Percentiles rank a stretch among this genome's conserved stretches.
phyloP scores from a whole-genome alignment of 2,888 invertebrate species.

The Tetragnatha montana region DNA sequence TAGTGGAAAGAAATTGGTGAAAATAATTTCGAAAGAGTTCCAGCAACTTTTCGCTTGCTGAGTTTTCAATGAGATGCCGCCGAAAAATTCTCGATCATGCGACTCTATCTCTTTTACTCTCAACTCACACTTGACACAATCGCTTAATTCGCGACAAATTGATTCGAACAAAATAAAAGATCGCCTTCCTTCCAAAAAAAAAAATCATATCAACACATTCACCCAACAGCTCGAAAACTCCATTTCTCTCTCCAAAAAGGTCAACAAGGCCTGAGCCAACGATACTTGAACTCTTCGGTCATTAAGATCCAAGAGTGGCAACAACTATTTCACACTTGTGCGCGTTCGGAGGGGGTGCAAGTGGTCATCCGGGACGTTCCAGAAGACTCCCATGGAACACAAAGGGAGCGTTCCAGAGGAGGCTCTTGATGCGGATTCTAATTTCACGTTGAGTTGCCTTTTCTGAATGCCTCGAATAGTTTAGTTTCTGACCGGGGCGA shows the following conservation, averaged over 20 bases:
- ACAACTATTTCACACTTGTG: conserved; percentile 26
- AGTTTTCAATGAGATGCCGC: too few relatives aligned
- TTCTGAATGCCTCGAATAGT: background rate
- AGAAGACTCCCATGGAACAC: background rate
- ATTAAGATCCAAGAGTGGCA: conserved; percentile 18
- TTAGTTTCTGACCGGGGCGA: background rate
- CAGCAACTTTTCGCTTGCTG: too few relatives aligned
- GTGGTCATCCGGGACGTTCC: background rate
- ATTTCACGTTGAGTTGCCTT: conserved; percentile 5
- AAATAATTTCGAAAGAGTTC: too few relatives aligned
- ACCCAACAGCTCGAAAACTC: background rate
- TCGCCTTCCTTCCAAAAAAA: too few relatives aligned
- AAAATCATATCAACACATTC: too few relatives aligned
- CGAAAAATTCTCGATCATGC: too few relatives aligned
- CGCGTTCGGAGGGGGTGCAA: background rate
- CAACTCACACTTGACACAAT: too few relatives aligned
- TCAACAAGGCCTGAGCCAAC: background rate
- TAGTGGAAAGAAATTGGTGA: too few relatives aligned
- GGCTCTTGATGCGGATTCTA: conserved; percentile 1
- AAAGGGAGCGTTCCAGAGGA: background rate
- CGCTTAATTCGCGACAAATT: background rate
- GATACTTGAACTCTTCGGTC: background rate
- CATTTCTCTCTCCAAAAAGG: background rate
- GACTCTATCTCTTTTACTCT: too few relatives aligned
- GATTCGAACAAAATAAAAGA: background rate